phyloP scores from a whole-genome alignment of 2,797 vertebrate genomes.

The Lateolabrax maculatus region DNA sequence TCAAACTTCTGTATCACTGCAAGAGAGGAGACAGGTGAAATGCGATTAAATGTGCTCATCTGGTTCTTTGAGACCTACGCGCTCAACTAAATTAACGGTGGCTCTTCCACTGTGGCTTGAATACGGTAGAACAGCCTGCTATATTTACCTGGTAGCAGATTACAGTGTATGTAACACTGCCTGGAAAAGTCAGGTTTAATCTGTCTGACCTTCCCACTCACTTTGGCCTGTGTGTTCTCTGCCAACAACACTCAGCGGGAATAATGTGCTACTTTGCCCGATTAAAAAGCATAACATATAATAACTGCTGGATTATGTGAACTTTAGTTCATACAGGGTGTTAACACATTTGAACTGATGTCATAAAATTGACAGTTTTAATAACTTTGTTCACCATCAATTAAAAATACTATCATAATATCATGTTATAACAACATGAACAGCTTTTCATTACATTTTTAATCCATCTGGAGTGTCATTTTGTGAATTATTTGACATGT shows the following conservation, averaged over 20 bases:
- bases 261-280: not conserved
- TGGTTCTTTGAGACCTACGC: not conserved
- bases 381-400: not conserved
- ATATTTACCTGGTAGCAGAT: conserved; percentile 49
- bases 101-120: not conserved
- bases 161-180: conserved; percentile 34
- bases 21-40: conserved; percentile 45
- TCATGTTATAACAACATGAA: not conserved
- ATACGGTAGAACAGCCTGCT: not conserved
- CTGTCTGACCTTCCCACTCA: conserved; percentile 23
- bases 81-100: conserved; percentile 1
- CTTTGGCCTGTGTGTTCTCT: conserved; percentile 3
- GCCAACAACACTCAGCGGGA: not conserved
- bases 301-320: not conserved
- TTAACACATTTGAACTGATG: not conserved
- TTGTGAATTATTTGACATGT: not conserved
- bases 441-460: no score
- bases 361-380: not conserved
- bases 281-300: not conserved
- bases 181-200: conserved; percentile 35
- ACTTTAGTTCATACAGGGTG: not conserved
- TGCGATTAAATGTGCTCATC: not conserved
- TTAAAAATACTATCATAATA: not conserved
- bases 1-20: conserved; percentile 96
- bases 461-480: not conserved